Base-by-base conservation (phyloP, 1,140 invertebrate species). In the Atopsyche davidsoni region DNA sequence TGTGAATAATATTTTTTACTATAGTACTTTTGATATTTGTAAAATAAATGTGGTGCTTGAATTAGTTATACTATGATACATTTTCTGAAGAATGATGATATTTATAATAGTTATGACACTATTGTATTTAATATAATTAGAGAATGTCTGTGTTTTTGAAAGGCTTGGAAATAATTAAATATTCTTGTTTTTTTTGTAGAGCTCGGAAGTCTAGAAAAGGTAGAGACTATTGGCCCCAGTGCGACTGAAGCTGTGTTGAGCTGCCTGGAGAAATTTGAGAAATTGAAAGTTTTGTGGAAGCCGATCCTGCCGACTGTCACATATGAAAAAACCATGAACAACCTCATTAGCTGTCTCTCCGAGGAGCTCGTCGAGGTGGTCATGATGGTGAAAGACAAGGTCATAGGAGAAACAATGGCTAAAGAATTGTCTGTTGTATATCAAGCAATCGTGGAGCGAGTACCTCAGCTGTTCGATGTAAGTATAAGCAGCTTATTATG, bases 281-380 rank as follows among this genome's bases (percentile, higher is more conserved):
- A 64, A 9, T 52, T 73, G 0, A 64, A 65, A 25, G 35, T 42
- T 2, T 53, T 53, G 11, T 74, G 72, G 72, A 50, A 56, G 11
- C 50, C 60, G 35, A 50, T 70, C 0, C 59, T 74, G 10, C 69
- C 72, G 0, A 18, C 40, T 0, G 54, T 59, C 3, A 72, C 70
- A 64, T 74, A 70, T 41, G 63, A 70, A 18, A 59, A 65, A 40
- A 63, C 65, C 2, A 51, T 72, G 17, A 66, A 64, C 25, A 63
- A 66, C 0, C 53, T 74, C 3, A 51, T 65, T 0, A 19, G 36
- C 18, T 51, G 47, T 42, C 46, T 58, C 11, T 32, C 41, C 9
- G 42, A 51, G 18, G 47, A 47, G 22, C 45, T 53, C 6, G 25
- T 58, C 2, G 21, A 57, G 13, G 34, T 35, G n/a, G 34, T 53